A percentile compares a stretch with the other conserved stretches of the same genome.
Conservation (phyloP, 2,113 vertebrate genomes). For the Notarius quadriscutis region DNA sequence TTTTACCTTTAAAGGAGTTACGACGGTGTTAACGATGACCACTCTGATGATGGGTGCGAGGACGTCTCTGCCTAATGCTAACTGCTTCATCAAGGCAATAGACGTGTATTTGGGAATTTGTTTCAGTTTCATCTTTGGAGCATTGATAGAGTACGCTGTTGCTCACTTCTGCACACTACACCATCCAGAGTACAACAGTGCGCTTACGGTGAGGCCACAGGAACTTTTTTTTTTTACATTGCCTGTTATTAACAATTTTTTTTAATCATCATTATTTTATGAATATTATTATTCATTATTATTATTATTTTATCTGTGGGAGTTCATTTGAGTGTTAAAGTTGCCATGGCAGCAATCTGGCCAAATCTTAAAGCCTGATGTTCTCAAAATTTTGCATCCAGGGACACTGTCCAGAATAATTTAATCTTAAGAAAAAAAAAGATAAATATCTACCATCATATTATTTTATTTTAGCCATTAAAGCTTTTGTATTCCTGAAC, state of each 20-base stretch:
- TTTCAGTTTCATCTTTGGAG: constrained; percentile 91
- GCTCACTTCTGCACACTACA: constrained; percentile 86
- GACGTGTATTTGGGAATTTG: constrained; percentile 88
- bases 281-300: neutral
- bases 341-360: neutral
- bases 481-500: neutral
- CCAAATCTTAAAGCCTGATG: neutral
- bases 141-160: constrained; percentile 85
- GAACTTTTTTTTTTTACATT: too few species aligned
- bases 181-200: constrained; percentile 61
- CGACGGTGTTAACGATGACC: constrained; percentile 88
- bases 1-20: constrained; percentile 73
- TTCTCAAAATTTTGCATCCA: neutral
- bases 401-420: neutral
- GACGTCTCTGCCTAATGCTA: constrained; percentile 85
- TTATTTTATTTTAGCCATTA: neutral
- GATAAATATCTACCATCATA: neutral
- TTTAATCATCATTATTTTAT: constrained; percentile 2
- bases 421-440: neutral
- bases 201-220: constrained; percentile 67
- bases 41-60: constrained; percentile 89
- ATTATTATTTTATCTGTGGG: too few species aligned
- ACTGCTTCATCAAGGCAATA: constrained; percentile 90
- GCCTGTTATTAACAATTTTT: neutral
- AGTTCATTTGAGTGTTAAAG: neutral